Base-by-base conservation (phyloP, 1,140 invertebrate genomes). In the Archivesica marissinica region DNA sequence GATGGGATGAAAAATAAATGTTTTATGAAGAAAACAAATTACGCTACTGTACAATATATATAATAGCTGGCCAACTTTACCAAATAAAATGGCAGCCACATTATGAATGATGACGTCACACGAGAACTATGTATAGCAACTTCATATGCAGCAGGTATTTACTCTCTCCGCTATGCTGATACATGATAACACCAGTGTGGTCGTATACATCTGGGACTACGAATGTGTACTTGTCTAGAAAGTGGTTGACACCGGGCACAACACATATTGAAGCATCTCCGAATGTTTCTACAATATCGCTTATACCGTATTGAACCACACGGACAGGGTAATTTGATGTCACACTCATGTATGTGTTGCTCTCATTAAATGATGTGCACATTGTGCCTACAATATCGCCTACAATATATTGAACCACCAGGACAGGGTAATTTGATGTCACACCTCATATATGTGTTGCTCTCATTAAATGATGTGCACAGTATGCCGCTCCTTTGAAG, bases 201-300 rank as follows among this genome's bases (percentile, higher is more conserved):
- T 47, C 28, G n/a, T 72, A 72, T 17, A 25, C 41, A 13, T 44
- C 28, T 1, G 68, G 68, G 2, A 72, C 68, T 13, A 72, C 28
- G 44, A 72, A 72, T 50, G 25, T 72, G 25, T 72, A 72, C 3
- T 44, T 50, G 20, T 2, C n/a, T 15, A 50, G 17, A 13, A 72
- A 47, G 9, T 72, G 39, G 9, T 72, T 47, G 2, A 72, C 23
- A 3, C 68, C 68, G 1, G 68, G 68, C 1, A 72, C 41, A 47
- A 72, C 68, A 23, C 50, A 72, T 44, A 72, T 72, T 2, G 68
- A 72, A 0, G 68, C 20, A 30, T 72, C 68, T 23, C 68, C 68
- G n/a, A 44, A 0, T 30, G 50, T 47, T 13, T 72, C 68, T n/a
- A n/a, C n/a, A n/a, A n/a, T n/a, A n/a, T n/a, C n/a, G 44, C 68